phyloP scores from a whole-genome alignment of 2,113 vertebrate genomes.

The Phaethornis superciliosus region DNA sequence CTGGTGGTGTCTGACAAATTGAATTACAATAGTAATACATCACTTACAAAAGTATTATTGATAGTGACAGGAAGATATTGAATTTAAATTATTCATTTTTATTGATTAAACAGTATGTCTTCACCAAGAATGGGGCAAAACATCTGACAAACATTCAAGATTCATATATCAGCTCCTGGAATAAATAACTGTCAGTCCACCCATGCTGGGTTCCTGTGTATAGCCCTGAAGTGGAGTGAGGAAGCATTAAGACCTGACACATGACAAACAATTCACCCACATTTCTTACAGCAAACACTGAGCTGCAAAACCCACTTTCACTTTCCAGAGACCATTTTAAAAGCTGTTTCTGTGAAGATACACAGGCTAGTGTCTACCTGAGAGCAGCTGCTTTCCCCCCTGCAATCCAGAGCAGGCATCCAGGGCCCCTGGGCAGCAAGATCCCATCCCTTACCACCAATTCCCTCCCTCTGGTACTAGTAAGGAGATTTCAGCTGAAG shows the following conservation, averaged over 20 bases:
- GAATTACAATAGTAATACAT: slow-evolving; percentile 80
- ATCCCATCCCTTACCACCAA: neutral
- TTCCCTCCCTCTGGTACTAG: neutral
- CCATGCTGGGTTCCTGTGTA: neutral
- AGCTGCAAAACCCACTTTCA: neutral
- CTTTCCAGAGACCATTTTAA: neutral
- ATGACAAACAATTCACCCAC: neutral
- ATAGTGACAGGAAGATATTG: slow-evolving; percentile 82
- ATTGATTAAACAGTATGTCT: slow-evolving; percentile 78
- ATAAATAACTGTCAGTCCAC: slow-evolving; percentile 26
- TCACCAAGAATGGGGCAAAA: slow-evolving; percentile 69
- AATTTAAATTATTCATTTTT: slow-evolving; percentile 89
- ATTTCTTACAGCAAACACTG: rapidly evolving
- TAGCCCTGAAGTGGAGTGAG: neutral
- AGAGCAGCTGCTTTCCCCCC: rapidly evolving
- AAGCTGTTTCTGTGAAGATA: neutral
- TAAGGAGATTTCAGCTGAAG: neutral
- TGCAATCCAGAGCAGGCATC: neutral
- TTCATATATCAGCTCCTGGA: slow-evolving; percentile 60
- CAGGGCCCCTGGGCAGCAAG: neutral
- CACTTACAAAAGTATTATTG: slow-evolving; percentile 83
- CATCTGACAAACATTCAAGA: slow-evolving; percentile 66
- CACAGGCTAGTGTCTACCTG: rapidly evolving
- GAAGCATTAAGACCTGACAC: neutral
- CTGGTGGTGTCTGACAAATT: slow-evolving; percentile 80